Evolutionary conservation across 2,888 invertebrate genomes (phyloP).

Genomic region (Mylabris sibirica): DNA sequence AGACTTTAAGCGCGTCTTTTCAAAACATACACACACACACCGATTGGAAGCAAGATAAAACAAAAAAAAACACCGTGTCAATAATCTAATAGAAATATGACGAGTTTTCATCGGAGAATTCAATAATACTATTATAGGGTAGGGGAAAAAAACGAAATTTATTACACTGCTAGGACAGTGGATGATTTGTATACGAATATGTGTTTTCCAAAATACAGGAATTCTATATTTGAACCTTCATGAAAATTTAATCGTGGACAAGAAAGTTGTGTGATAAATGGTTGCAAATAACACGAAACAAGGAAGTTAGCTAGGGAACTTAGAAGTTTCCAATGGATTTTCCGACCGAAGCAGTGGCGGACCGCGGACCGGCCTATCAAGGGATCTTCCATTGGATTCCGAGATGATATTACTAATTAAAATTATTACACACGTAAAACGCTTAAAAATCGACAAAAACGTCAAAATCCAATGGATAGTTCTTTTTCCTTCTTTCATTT

Average conservation of each 20-base stretch:
- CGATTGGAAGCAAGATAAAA: not conserved
- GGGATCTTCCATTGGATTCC: too few species aligned
- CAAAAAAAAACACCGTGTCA: not conserved
- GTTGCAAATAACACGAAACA: not conserved
- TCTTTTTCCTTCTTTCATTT: too few species aligned
- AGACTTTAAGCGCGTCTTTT: conserved; percentile 26
- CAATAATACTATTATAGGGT: too few species aligned
- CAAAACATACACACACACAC: not conserved
- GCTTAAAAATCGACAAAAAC: too few species aligned
- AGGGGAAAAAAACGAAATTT: too few species aligned
- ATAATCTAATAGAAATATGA: conserved; percentile 7
- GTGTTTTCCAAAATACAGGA: not conserved
- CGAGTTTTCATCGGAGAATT: too few species aligned
- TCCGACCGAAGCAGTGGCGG: too few species aligned
- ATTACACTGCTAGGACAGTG: not conserved
- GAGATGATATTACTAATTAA: too few species aligned
- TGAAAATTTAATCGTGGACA: not conserved
- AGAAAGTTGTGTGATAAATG: not conserved
- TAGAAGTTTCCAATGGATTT: not conserved
- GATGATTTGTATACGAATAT: not conserved
- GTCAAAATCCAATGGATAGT: too few species aligned
- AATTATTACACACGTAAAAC: too few species aligned
- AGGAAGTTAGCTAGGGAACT: not conserved
- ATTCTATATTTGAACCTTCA: not conserved
- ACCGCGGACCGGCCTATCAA: too few species aligned